A percentile compares a stretch with the other conserved stretches of the same genome.
These are phyloP conservation scores for Leuciscus idus DNA, from an alignment of 2,113 vertebrate species.

Conservation along the genomic window DNA sequence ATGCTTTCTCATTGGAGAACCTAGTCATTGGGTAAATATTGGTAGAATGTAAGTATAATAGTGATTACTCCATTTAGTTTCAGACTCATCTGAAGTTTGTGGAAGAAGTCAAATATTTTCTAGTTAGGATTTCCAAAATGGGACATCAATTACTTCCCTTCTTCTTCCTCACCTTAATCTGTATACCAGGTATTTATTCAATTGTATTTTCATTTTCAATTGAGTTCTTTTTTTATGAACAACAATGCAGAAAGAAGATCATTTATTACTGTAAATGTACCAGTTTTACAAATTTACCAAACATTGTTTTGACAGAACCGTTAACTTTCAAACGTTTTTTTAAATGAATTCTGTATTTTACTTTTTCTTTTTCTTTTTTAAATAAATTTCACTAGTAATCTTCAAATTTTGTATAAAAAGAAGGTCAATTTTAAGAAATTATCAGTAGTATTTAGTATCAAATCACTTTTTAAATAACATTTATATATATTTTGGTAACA, in stretches of 20 bases:
- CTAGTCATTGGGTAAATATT: constrained; percentile 61
- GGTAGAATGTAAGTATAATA: constrained; percentile 45
- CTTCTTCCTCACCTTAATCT: constrained; percentile 2
- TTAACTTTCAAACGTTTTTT: neutral
- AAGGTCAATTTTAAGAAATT: neutral
- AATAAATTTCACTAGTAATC: neutral
- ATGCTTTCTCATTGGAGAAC: constrained; percentile 9
- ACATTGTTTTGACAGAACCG: neutral
- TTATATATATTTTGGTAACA: neutral
- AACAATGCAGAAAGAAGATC: neutral
- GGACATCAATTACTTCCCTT: constrained; percentile 5
- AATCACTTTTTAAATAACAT: neutral
- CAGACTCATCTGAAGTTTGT: neutral
- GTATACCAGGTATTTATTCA: constrained; percentile 42
- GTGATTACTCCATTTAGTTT: constrained; percentile 8
- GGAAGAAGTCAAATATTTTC: neutral
- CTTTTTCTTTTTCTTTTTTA: too few species aligned
- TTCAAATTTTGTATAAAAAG: neutral
- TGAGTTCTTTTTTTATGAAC: neutral
- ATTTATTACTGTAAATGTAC: neutral
- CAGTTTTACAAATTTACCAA: neutral
- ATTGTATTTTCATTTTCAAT: neutral
- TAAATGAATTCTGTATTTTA: neutral
- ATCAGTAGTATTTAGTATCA: neutral
- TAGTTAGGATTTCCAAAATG: constrained; percentile 33